Percentiles rank a stretch among this genome's conserved stretches.
Evolutionary conservation across 2,888 invertebrate species (phyloP).

Genomic region (Sericinus montela): DNA sequence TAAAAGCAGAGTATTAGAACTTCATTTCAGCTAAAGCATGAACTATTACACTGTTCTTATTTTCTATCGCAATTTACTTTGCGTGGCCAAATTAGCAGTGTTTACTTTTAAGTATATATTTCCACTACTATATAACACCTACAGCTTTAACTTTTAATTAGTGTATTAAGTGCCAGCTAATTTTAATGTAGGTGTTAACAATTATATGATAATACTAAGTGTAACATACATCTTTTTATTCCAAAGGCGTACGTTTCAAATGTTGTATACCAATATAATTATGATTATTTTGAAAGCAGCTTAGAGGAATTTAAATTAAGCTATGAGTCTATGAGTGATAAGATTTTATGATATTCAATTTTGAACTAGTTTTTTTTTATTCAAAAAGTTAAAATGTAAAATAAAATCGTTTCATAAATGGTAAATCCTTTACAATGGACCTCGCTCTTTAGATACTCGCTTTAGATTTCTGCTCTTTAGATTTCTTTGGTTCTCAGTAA

Average conservation of each 20-base stretch:
- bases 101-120: constrained; percentile 25
- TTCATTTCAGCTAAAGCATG: constrained; percentile 15
- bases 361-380: no score
- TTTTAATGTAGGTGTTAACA: constrained; percentile 54
- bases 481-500: no score
- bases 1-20: constrained; percentile 16
- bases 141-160: constrained; percentile 42
- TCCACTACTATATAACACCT: constrained; percentile 36
- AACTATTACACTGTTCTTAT: constrained; percentile 15
- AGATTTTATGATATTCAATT: no score
- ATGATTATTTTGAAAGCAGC: neutral
- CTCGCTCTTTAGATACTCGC: no score
- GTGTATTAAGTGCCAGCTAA: constrained; percentile 66
- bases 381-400: no score
- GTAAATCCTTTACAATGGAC: no score
- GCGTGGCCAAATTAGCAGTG: constrained; percentile 8
- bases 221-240: constrained; percentile 37
- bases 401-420: no score
- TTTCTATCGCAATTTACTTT: constrained; percentile 14
- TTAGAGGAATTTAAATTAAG: neutral
- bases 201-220: constrained; percentile 52
- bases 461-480: no score
- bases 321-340: neutral
- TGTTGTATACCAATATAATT: neutral
- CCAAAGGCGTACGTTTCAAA: neutral